Evolutionary conservation across 2,888 invertebrate genomes (phyloP).

Genomic region (Callyntrura guangdongensis): DNA sequence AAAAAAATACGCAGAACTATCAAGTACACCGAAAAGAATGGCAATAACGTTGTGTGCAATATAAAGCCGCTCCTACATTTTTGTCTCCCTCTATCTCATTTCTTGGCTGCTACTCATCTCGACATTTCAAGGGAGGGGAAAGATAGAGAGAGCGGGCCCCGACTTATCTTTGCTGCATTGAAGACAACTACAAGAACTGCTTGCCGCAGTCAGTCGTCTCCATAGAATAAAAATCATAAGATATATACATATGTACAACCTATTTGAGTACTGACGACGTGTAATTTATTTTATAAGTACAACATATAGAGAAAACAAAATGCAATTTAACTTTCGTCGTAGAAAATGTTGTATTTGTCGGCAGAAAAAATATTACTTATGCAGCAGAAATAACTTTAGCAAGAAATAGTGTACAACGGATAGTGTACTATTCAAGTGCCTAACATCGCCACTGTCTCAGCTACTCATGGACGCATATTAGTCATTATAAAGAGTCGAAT

Average conservation of each 20-base stretch:
- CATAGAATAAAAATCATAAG: conserved; percentile 1
- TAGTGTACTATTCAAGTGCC: neutral
- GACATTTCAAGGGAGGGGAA: conserved; percentile 7
- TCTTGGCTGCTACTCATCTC: conserved; percentile 34
- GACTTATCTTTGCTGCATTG: conserved; percentile 17
- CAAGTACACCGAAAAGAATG: neutral
- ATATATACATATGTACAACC: neutral
- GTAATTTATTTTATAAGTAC: conserved; percentile 7
- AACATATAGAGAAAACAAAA: neutral
- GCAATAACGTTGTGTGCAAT: conserved; percentile 5
- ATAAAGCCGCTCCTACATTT: neutral
- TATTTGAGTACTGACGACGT: neutral
- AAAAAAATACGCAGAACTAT: conserved; percentile 3
- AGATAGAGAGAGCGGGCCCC: neutral
- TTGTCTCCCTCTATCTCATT: conserved; percentile 9
- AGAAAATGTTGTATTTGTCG: conserved; percentile 7
- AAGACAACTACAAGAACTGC: neutral
- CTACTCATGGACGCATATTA: neutral
- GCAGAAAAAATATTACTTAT: neutral
- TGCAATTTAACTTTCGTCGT: neutral
- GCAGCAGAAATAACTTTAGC: too few species aligned
- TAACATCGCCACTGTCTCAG: neutral
- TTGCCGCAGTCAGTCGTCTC: conserved; percentile 39
- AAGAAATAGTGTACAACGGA: neutral
- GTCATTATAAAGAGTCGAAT: neutral